These are phyloP conservation scores for Diaphora mendica DNA, from an alignment of 2,888 invertebrate genomes.

Conservation along the genomic window DNA sequence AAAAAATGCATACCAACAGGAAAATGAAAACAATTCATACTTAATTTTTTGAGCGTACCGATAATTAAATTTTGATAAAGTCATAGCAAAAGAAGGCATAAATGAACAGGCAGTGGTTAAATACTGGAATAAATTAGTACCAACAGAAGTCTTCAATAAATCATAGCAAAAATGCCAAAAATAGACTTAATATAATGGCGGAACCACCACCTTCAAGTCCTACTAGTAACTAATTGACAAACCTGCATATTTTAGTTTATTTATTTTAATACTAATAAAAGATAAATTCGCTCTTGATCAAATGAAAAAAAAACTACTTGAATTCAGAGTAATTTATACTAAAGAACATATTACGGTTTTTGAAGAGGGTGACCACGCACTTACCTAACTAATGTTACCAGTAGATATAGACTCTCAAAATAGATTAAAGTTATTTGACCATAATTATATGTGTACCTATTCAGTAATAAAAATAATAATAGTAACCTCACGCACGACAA, in stretches of 20 bases:
- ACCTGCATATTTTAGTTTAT: neutral
- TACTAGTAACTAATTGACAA: neutral
- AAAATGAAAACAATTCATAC: neutral
- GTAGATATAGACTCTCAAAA: no score
- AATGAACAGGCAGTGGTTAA: neutral
- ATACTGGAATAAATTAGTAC: neutral
- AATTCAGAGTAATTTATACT: neutral
- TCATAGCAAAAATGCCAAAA: no score
- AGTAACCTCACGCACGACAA: no score
- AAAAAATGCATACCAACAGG: neutral
- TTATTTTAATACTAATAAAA: neutral
- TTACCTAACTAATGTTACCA: no score
- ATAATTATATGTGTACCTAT: no score
- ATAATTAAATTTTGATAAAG: neutral
- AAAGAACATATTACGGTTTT: neutral
- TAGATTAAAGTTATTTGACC: no score
- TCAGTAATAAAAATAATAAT: no score
- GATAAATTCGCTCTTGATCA: neutral
- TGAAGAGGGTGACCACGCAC: no score
- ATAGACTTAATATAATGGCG: neutral
- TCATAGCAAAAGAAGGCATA: neutral
- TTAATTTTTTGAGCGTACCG: neutral
- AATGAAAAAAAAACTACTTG: neutral
- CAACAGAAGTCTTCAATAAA: neutral
- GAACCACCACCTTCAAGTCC: neutral